Base-by-base conservation (phyloP, 2,888 invertebrate species). In the Lycia hirtaria region DNA sequence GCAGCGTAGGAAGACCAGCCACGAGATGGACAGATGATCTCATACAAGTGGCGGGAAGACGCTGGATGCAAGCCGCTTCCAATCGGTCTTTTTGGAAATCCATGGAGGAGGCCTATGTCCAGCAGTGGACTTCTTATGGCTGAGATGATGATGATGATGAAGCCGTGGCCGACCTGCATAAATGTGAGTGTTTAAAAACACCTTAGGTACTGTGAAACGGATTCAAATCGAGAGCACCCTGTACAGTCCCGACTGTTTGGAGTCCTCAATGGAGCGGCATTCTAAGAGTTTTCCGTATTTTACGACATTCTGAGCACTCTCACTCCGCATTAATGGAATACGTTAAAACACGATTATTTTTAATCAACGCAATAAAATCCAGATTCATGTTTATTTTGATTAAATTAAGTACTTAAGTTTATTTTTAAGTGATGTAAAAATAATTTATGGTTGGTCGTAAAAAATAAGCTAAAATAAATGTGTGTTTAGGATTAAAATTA, bases 321-420 rank as follows among this genome's bases (percentile, higher is more conserved):
- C 72, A 73, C 69, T 68, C 59, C 65, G 69, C 69, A 78, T 80
- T 74, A 70, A 73, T 75, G 78, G 81, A 76, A 80, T 81, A 73
- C 67, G 59, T 72, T 73, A 72, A 73, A 72, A 68, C 52, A 52
- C 30, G 66, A 62, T 69, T 65, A 38, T 48, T 56, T 53, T 59
- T 57, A 64, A 64, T 62, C 53, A 52, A 35, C 32, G 62, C 45
- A 60, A 60, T 62, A 62, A 62, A 66, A 58, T 28, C 50, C 41
- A 45, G 49, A 45, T 59, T 56, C 49, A 53, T 51, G 60, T 60
- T 43, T 60, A 58, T 62, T 59, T 64, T 60, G 53, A 62, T 57
- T 56, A 60, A 56, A 62, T 57, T 55, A 48, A 53, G 52, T 58
- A 47, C 47, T 47, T 35, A 20, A 43, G 10, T 53, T 44, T 52